Evolutionary conservation across 92 coral and sea anemone genomes (phyloP).

Genomic region (Pocillopora meandrina): DNA sequence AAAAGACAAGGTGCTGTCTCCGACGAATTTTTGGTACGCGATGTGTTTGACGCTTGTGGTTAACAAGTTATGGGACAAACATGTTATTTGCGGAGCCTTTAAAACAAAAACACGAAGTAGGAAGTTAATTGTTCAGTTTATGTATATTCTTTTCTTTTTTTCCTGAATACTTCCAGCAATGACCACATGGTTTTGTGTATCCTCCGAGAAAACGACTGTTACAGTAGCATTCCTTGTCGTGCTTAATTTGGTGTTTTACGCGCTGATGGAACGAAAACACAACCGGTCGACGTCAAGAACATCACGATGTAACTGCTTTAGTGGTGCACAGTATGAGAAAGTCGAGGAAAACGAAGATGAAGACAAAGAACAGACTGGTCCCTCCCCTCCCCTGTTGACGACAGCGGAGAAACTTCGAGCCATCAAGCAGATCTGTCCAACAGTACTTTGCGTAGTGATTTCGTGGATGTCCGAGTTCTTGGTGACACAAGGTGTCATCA

Average conservation of each 20-base stretch:
- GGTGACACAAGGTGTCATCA: slow-evolving; percentile 57
- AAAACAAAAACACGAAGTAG: background rate
- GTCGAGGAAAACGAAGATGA: slow-evolving; percentile 19
- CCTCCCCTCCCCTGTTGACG: slow-evolving; percentile 30
- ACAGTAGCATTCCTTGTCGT: slow-evolving; percentile 54
- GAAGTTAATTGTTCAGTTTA: background rate
- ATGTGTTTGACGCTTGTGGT: no score
- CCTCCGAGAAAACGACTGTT: slow-evolving; percentile 52
- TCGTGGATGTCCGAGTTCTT: slow-evolving; percentile 65
- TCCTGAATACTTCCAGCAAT: slow-evolving; percentile 30
- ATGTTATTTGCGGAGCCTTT: background rate
- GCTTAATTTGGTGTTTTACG: slow-evolving; percentile 38
- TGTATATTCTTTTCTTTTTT: background rate
- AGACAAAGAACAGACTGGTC: background rate
- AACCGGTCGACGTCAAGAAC: background rate
- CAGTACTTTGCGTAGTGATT: slow-evolving; percentile 45
- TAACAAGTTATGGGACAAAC: no score
- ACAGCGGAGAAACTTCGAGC: slow-evolving; percentile 45
- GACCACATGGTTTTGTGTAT: slow-evolving; percentile 63
- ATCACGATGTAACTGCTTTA: background rate
- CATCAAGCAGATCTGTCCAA: slow-evolving; percentile 41
- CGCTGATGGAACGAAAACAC: slow-evolving; percentile 63
- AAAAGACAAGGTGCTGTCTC: no score
- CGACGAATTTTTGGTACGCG: no score
- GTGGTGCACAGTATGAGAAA: slow-evolving; percentile 32